These are phyloP conservation scores for Halisarca cf. caerulea DNA, from an alignment of 37 sponge, comb jelly and placozoan species.

Conservation along the genomic window DNA sequence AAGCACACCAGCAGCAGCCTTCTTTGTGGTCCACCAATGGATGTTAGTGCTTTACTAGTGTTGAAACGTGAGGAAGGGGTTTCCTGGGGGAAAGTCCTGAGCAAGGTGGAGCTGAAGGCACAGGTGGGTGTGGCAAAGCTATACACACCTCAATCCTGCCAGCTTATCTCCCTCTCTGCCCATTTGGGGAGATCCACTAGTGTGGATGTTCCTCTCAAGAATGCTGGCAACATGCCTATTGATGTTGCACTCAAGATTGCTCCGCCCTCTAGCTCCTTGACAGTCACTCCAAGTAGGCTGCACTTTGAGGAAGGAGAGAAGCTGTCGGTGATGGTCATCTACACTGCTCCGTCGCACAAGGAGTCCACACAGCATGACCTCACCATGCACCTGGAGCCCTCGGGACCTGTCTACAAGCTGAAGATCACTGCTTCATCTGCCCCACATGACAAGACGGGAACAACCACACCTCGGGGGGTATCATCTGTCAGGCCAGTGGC, in stretches of 20 bases:
- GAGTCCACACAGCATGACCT: background rate
- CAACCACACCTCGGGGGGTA: too few relatives aligned
- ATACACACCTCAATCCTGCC: conserved; percentile 39
- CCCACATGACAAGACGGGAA: background rate
- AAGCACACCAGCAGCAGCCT: background rate
- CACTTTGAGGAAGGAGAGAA: conserved; percentile 37
- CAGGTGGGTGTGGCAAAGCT: conserved; percentile 63
- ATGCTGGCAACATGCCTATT: conserved; percentile 70
- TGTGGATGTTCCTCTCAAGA: conserved; percentile 57
- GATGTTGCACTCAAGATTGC: conserved; percentile 23
- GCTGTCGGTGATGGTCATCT: conserved; percentile 15
- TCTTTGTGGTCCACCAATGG: background rate
- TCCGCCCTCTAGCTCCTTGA: conserved; percentile 11
- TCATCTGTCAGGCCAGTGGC: too few relatives aligned
- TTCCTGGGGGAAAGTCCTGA: background rate
- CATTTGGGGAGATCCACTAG: conserved; percentile 27
- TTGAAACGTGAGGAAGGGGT: background rate
- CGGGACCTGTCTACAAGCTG: conserved; percentile 58
- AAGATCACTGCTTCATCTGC: conserved; percentile 42
- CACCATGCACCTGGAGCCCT: conserved; percentile 51
- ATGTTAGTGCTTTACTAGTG: background rate
- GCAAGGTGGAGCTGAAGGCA: conserved; percentile 41
- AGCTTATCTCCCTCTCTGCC: conserved; percentile 42
- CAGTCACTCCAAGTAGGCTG: conserved; percentile 37
- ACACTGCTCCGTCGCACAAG: background rate